Base-by-base conservation (phyloP, 64 coral and sea anemone species). In the Dendrophyllia cribrosa region DNA sequence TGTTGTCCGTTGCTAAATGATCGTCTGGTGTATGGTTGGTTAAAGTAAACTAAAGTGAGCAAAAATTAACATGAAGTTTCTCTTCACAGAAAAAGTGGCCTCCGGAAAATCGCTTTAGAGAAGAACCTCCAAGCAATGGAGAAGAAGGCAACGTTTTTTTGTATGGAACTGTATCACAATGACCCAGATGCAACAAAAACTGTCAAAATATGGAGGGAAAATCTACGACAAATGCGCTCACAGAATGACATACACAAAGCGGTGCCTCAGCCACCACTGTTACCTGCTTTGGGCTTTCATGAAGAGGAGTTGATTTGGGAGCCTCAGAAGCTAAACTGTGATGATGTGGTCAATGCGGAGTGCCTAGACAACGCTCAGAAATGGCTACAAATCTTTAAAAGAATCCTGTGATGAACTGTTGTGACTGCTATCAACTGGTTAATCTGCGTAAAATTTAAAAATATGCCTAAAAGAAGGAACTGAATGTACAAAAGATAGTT, bases 141-240 rank as follows among this genome's bases (percentile, higher is more conserved):
- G 25, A 62, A 26, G 58, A 64, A 47, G 26, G 6, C 14, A 9
- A 46, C 44, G 0, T 82, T 82, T 25, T 82, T 82, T 17, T 63
- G 78, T 58, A 63, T 45, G 6, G 78, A 62, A 3, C 14, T 82
- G 58, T 12, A 43, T 5, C 17, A 48, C 22, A n/a, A 3, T 7
- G 11, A 17, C 7, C 3, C 53, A 11, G 58, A 44, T 82, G 3
- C 78, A 16, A 34, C 7, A 2, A 59, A 1, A 48, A 19, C 10
- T 12, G 72, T 44, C 46, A 50, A 82, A 82, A 63, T 22, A 19
- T 82, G 78, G 78, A 58, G 59, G 6, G 77, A 81, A 62, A 81
- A 81, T 62, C 77, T 81, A 24, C 77, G 77, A 24, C 58, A 6
- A 43, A 24, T 82, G 23, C 78, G 78, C 59, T 82, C 78, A 64